These are phyloP conservation scores for Agelastica alni DNA, from an alignment of 2,888 invertebrate species.

Conservation along the genomic window DNA sequence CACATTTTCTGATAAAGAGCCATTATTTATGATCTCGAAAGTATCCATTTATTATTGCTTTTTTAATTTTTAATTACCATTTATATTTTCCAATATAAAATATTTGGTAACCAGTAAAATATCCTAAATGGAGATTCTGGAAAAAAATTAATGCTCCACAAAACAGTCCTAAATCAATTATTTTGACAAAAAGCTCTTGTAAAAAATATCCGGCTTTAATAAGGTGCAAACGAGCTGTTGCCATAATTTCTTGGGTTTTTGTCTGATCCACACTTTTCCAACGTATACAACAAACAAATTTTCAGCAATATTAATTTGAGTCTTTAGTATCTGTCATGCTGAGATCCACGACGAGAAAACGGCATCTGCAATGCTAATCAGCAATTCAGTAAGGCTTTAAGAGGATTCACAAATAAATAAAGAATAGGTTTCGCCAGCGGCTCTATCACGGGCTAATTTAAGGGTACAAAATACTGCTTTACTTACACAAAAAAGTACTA, in stretches of 20 bases:
- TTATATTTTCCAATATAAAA: no score
- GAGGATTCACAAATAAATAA: conserved; percentile 48
- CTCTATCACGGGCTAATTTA: neutral
- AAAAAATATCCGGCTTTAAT: neutral
- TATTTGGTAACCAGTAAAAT: no score
- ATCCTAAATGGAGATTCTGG: no score
- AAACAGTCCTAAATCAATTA: no score
- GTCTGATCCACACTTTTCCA: conserved; percentile 28
- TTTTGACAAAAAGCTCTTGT: no score
- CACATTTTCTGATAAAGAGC: no score
- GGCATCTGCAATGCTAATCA: conserved; percentile 53
- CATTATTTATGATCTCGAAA: no score
- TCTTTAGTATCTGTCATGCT: conserved; percentile 50
- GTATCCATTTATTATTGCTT: no score
- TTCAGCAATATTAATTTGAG: conserved; percentile 48
- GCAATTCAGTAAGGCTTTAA: conserved; percentile 49
- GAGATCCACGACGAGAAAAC: conserved; percentile 44
- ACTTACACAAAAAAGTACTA: no score
- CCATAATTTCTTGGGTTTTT: conserved; percentile 7
- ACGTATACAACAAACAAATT: conserved; percentile 34
- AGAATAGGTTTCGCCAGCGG: conserved; percentile 36
- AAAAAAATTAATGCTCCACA: no score
- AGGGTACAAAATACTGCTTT: no score
- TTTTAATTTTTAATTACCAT: no score
- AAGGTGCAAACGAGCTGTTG: conserved; percentile 3